Base-by-base conservation (phyloP, 2,888 invertebrate genomes). In the Chymomyza caudatula region DNA sequence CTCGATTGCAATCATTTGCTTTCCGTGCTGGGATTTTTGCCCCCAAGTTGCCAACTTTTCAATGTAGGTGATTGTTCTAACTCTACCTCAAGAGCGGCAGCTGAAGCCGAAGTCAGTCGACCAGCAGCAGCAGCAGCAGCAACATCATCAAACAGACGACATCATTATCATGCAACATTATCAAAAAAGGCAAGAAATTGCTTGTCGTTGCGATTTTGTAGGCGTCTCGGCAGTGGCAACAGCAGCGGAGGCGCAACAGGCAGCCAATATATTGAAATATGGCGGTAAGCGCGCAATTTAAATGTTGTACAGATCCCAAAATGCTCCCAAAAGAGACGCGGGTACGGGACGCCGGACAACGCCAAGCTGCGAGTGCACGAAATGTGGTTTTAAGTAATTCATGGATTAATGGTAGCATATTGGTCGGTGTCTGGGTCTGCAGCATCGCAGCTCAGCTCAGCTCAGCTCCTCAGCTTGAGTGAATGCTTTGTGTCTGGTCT, bases 91-190 rank as follows among this genome's bases (percentile, higher is more conserved):
- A 44, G 55, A 49, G 54, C 64, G 60, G 55, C 60, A 52, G 42
- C 53, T 53, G 2, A 20, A 25, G 42, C 54, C 6, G 29, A n/a
- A 60, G 17, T n/a, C 11, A 53, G 22, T 11, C 15, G 13, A 55
- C 55, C 59, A 53, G 44, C 55, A 54, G 20, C 52, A 15, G 17
- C 59, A 37, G 37, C 52, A 52, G 22, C 60, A 54, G 63, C 58
- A 84, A 76, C 86, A 84, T 82, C 85, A 81, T 86, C 82, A 86
- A 84, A 74, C 73, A 77, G 82, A 85, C 80, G 85, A 86, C 85
- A 87, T 86, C 87, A 86, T 86, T 87, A 86, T 86, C 87, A 78
- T 80, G 77, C 76, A 80, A 82, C 86, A 82, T 80, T 80, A 87
- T 86, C 85, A 74, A 71, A 71, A 59, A 59, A 71, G 71, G 72